A percentile compares a stretch with the other conserved stretches of the same genome.
phyloP scores from a whole-genome alignment of 1,140 invertebrate genomes.

The Pachyrhynchus sulphureomaculatus region DNA sequence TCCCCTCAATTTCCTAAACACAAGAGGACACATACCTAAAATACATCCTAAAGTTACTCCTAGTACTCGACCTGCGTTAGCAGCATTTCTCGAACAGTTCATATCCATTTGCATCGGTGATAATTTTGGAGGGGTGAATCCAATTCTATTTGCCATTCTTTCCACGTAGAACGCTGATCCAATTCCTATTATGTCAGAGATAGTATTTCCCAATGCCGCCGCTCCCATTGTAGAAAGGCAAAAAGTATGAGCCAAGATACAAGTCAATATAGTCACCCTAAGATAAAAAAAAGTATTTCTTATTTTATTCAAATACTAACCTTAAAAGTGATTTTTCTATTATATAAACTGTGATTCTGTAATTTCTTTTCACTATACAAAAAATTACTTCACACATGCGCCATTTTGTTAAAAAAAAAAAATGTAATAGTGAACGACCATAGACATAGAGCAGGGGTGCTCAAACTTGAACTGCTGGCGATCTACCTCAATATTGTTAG shows the following conservation, averaged over 20 bases:
- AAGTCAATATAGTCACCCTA: conserved; percentile 96
- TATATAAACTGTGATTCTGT: too few relatives aligned
- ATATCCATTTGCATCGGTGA: conserved; percentile 84
- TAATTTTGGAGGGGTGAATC: conserved; percentile 79
- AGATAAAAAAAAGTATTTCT: too few relatives aligned
- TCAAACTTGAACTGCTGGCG: too few relatives aligned
- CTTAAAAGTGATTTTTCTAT: too few relatives aligned
- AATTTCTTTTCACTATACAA: too few relatives aligned
- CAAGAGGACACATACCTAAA: conserved; percentile 89
- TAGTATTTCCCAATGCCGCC: conserved; percentile 87
- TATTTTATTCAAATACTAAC: too few relatives aligned
- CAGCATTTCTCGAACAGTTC: conserved; percentile 68
- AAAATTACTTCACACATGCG: too few relatives aligned
- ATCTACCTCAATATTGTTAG: too few relatives aligned
- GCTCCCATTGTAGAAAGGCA: conserved; percentile 93
- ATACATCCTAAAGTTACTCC: conserved; percentile 93
- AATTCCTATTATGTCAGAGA: conserved; percentile 93
- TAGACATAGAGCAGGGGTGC: too few relatives aligned
- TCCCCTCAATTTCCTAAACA: conserved; percentile 56
- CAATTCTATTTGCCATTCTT: conserved; percentile 74
- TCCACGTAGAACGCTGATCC: conserved; percentile 95
- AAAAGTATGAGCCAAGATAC: conserved; percentile 77
- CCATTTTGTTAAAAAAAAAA: too few relatives aligned
- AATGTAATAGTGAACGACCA: too few relatives aligned
- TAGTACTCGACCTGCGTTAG: conserved; percentile 78